Conservation (phyloP, 2,888 invertebrate species). For the Microplitis manilae region DNA sequence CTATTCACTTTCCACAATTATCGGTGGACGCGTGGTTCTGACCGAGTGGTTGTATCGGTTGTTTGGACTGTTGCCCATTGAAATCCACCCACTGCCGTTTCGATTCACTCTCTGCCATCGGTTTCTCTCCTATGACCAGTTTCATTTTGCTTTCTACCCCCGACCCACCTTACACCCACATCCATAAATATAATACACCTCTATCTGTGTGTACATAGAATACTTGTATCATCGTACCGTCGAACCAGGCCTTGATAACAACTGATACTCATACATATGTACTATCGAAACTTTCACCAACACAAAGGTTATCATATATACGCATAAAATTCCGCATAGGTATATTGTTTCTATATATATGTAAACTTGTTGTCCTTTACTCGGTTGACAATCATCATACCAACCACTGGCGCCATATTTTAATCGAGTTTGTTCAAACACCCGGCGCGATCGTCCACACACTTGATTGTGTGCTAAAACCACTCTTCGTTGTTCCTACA, state of each 20-base stretch:
- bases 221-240: not conserved
- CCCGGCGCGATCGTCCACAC: constrained; percentile 25
- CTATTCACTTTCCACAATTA: constrained; percentile 43
- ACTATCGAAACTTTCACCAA: not conserved
- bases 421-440: constrained; percentile 43
- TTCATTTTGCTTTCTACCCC: not conserved
- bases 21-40: constrained; percentile 24
- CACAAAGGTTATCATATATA: not conserved
- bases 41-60: constrained; percentile 24
- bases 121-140: not conserved
- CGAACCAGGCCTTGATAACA: not conserved
- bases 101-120: constrained; percentile 3
- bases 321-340: not conserved
- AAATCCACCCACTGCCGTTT: constrained; percentile 19
- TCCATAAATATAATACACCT: not conserved
- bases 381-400: constrained; percentile 4
- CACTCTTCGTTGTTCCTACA: constrained; percentile 29
- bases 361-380: not conserved
- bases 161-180: not conserved
- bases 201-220: not conserved
- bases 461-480: constrained; percentile 36
- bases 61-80: constrained; percentile 31
- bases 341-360: not conserved
- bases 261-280: not conserved
- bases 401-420: constrained; percentile 39